Conservation (phyloP, 2,797 vertebrate genomes). For the Phalanger gymnotis region DNA sequence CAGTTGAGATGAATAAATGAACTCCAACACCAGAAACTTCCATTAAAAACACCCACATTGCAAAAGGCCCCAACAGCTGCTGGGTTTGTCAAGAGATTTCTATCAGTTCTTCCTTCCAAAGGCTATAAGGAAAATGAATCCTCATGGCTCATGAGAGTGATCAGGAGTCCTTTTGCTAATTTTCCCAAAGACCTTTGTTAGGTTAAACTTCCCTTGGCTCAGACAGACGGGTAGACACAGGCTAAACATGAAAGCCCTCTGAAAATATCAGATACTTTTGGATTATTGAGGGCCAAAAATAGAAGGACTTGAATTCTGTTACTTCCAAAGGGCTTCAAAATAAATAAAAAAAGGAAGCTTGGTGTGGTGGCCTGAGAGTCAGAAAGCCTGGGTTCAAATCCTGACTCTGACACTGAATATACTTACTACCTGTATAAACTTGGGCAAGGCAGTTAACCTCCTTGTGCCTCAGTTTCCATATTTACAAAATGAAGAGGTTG, state of each 20-base stretch:
- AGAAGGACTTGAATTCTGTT: not conserved
- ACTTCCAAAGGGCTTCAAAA: not conserved
- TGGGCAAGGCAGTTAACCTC: not conserved
- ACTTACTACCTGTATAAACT: not conserved
- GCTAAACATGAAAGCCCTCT: not conserved
- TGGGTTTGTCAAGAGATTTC: not conserved
- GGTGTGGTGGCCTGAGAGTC: fast-evolving
- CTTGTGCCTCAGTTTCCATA: constrained; percentile 18
- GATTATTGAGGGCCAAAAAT: not conserved
- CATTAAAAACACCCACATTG: not conserved
- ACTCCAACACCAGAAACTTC: not conserved
- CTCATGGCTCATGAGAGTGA: not conserved
- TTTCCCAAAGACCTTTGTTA: not conserved
- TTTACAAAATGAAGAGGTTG: not conserved
- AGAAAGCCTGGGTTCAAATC: no score
- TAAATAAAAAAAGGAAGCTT: not conserved
- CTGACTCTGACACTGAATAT: not conserved
- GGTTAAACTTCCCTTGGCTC: not conserved
- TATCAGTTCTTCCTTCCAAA: not conserved
- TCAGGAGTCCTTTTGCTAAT: not conserved
- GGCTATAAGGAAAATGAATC: not conserved
- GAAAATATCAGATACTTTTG: not conserved
- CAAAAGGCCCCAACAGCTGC: not conserved
- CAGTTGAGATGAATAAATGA: not conserved
- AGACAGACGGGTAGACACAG: not conserved